A percentile compares a stretch with the other conserved stretches of the same genome.
Evolutionary conservation across 2,797 vertebrate genomes (phyloP).

Genomic region (Urosaurus nigricauda): DNA sequence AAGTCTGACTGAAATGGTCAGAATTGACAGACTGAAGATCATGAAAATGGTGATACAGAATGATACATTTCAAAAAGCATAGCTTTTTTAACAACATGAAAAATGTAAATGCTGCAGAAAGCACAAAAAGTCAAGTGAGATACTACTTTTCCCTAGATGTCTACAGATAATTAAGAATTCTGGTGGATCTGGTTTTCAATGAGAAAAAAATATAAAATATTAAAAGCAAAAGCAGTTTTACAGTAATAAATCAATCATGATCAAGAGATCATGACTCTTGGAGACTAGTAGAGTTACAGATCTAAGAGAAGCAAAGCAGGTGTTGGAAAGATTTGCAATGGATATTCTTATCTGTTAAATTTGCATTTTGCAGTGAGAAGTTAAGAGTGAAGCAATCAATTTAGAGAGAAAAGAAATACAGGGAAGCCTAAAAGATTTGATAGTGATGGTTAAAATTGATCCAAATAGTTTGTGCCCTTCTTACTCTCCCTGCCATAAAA

Average conservation of each 20-base stretch:
- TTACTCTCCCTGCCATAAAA: not conserved
- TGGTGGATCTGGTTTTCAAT: conserved; percentile 49
- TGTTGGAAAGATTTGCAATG: not conserved
- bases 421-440: not conserved
- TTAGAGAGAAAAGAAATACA: not conserved
- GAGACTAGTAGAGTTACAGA: conserved; percentile 21
- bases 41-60: no score
- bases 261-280: not conserved
- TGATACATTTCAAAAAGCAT: not conserved
- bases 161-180: conserved; percentile 40
- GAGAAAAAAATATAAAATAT: conserved; percentile 26
- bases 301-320: not conserved
- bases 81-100: not conserved
- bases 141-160: conserved; percentile 17
- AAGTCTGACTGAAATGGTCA: no score
- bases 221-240: not conserved
- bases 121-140: not conserved
- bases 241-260: conserved; percentile 18
- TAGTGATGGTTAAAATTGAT: not conserved
- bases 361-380: conserved; percentile 51
- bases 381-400: conserved; percentile 39
- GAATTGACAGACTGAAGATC: no score
- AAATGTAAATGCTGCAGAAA: not conserved
- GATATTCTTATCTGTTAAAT: conserved; percentile 8
- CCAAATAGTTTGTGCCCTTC: not conserved